Evolutionary conservation across 2,888 invertebrate species (phyloP).

Genomic region (Fissipunctia ypsillon): DNA sequence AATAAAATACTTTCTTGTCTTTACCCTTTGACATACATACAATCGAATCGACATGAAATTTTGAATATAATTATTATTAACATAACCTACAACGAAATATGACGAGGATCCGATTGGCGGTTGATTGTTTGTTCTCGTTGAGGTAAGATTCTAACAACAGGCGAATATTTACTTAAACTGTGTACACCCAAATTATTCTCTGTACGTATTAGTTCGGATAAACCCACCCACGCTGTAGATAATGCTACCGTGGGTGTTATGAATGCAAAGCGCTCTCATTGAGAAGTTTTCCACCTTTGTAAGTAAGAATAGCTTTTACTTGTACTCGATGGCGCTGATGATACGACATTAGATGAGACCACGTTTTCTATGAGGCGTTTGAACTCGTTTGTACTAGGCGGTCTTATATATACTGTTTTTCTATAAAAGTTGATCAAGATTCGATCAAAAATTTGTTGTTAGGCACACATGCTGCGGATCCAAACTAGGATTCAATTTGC

Average conservation of each 20-base stretch:
- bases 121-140: constrained; percentile 15
- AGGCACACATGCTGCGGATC: constrained; percentile 52
- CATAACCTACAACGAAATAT: background rate
- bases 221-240: constrained; percentile 35
- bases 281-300: constrained; percentile 50
- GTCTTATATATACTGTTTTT: constrained; percentile 1
- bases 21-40: constrained; percentile 10
- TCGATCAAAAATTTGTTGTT: constrained; percentile 47
- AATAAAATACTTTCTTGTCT: constrained; percentile 8
- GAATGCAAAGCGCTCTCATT: constrained; percentile 46
- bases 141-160: constrained; percentile 3
- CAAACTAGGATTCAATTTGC: constrained; percentile 73
- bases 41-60: constrained; percentile 3
- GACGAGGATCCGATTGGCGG: constrained; percentile 3
- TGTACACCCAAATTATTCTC: constrained; percentile 14
- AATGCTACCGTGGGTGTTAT: constrained; percentile 46
- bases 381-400: background rate
- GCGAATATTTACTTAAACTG: constrained; percentile 2
- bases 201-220: constrained; percentile 26
- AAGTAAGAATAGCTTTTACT: constrained; percentile 30
- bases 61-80: constrained; percentile 1
- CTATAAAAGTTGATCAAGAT: constrained; percentile 37
- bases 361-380: constrained; percentile 13
- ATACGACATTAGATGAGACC: constrained; percentile 17
- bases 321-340: constrained; percentile 19